Evolutionary conservation across 2,797 vertebrate genomes (phyloP).

Genomic region (Acanthornis magna): DNA sequence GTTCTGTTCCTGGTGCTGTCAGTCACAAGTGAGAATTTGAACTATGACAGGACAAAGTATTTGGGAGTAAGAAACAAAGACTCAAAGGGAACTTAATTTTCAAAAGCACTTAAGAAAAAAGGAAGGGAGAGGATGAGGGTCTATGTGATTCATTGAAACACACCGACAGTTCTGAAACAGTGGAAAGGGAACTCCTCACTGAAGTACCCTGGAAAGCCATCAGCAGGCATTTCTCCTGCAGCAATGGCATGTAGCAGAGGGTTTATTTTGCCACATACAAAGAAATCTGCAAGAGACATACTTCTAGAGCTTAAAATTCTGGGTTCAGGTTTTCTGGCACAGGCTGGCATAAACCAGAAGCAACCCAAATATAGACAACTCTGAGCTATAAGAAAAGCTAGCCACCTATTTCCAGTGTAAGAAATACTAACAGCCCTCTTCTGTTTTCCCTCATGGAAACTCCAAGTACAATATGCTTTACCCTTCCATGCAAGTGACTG

Average conservation of each 20-base stretch:
- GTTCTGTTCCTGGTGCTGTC: slow-evolving; percentile 43
- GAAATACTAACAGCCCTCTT: neutral
- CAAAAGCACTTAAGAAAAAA: slow-evolving; percentile 57
- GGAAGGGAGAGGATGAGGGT: slow-evolving; percentile 1
- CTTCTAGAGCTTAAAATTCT: neutral
- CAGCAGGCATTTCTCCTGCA: neutral
- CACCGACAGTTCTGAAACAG: slow-evolving; percentile 13
- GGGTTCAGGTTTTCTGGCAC: neutral
- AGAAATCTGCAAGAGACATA: neutral
- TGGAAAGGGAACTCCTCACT: neutral
- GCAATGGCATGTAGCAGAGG: neutral
- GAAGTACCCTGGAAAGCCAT: neutral
- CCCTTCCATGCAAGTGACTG: neutral
- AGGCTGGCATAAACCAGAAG: neutral
- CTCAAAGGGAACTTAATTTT: slow-evolving; percentile 1
- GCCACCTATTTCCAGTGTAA: neutral
- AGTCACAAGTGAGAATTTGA: slow-evolving; percentile 57
- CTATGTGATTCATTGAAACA: slow-evolving; percentile 1
- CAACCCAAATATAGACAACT: neutral
- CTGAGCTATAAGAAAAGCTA: neutral
- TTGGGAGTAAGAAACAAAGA: slow-evolving; percentile 46
- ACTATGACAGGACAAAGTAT: slow-evolving; percentile 38
- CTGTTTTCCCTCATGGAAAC: neutral
- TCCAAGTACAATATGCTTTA: neutral
- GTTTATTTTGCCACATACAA: neutral